Evolutionary conservation across 2,888 invertebrate species (phyloP).

Genomic region (Glyphotaelius pellucidus): DNA sequence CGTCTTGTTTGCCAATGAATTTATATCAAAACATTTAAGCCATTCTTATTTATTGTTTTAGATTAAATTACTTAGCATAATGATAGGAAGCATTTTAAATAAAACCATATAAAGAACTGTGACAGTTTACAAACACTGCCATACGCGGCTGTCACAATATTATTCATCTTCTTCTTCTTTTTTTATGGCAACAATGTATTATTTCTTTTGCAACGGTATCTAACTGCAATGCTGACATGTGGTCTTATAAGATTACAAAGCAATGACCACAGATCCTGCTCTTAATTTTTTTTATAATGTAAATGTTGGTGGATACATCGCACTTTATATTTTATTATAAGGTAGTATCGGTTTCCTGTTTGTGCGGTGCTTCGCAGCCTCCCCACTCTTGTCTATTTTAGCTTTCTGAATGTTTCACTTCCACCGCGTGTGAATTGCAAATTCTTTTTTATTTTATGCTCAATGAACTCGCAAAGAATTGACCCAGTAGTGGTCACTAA

Average conservation of each 20-base stretch:
- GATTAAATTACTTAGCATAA: background rate
- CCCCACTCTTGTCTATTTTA: too few relatives aligned
- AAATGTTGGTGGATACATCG: too few relatives aligned
- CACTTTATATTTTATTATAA: too few relatives aligned
- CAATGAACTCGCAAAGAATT: too few relatives aligned
- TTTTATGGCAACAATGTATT: background rate
- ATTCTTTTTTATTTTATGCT: too few relatives aligned
- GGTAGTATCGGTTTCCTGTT: too few relatives aligned
- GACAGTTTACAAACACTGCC: slow-evolving; percentile 39
- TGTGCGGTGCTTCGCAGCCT: too few relatives aligned
- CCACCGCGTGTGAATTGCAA: too few relatives aligned
- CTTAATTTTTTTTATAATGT: background rate
- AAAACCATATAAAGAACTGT: background rate
- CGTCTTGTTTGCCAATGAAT: background rate
- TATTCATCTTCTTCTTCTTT: background rate
- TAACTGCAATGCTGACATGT: background rate
- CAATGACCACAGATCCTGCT: background rate
- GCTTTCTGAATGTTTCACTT: too few relatives aligned
- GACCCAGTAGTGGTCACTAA: too few relatives aligned
- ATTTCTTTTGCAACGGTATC: background rate
- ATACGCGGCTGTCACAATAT: background rate
- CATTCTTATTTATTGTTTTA: background rate
- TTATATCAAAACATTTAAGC: background rate
- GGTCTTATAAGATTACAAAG: background rate
- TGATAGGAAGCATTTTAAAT: background rate